A percentile compares a stretch with the other conserved stretches of the same genome.
These are phyloP conservation scores for Argopecten irradians DNA, from an alignment of 1,140 invertebrate genomes.

Conservation along the genomic window DNA sequence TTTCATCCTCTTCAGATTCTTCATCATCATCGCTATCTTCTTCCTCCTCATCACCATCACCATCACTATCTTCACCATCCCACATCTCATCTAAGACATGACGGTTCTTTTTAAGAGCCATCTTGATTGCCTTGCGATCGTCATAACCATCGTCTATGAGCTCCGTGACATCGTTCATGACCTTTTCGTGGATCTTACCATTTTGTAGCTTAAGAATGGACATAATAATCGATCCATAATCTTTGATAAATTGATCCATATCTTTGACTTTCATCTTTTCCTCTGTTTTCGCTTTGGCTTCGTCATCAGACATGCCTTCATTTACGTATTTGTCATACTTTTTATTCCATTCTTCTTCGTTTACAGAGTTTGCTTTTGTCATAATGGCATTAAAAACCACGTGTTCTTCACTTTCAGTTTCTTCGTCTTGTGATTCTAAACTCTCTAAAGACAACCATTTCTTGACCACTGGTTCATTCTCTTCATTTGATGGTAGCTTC, in stretches of 20 bases:
- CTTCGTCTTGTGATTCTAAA: too few species aligned
- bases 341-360: neutral
- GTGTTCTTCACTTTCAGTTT: conserved; percentile 27
- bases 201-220: conserved; percentile 19
- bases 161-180: conserved; percentile 1
- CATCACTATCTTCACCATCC: neutral
- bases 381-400: neutral
- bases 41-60: neutral
- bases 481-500: neutral
- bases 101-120: conserved; percentile 23
- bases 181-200: conserved; percentile 24
- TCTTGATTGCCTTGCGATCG: neutral
- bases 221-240: neutral
- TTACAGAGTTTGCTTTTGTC: neutral
- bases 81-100: neutral
- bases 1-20: neutral
- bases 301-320: neutral
- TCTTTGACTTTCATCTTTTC: neutral
- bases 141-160: neutral
- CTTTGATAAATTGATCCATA: neutral
- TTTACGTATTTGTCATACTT: neutral
- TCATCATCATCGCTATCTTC: neutral
- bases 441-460: too few species aligned
- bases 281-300: neutral
- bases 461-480: too few species aligned